These are phyloP conservation scores for Canis aureus DNA, from an alignment of 2,113 vertebrate species.

Conservation along the genomic window DNA sequence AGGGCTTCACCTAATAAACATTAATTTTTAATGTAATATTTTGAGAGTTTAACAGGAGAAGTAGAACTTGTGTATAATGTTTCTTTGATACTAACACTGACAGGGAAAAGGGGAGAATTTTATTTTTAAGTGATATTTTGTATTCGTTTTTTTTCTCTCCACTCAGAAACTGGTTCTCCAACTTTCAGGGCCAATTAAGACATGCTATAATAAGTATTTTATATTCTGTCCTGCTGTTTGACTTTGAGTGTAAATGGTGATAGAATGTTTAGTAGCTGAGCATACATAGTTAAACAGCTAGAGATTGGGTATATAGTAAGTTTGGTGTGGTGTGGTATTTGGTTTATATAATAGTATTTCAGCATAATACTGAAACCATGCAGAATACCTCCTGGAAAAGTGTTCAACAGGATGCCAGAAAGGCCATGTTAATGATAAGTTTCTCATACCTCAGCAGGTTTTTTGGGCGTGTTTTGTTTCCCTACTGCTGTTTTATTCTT, in stretches of 20 bases:
- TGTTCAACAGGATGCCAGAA: neutral
- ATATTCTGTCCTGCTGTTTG: conserved; percentile 63
- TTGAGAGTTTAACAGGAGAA: conserved; percentile 2
- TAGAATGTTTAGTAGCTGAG: conserved; percentile 35
- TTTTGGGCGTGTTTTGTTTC: neutral
- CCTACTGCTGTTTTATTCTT: neutral
- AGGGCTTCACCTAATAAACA: conserved; percentile 27
- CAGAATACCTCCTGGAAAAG: neutral
- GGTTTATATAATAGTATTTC: neutral
- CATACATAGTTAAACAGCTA: neutral
- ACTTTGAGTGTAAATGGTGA: conserved; percentile 5
- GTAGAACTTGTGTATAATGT: neutral
- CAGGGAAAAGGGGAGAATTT: conserved; percentile 41
- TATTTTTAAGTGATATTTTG: conserved; percentile 64
- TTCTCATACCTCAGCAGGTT: neutral
- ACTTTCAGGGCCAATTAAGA: conserved; percentile 81
- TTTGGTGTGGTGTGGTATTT: neutral
- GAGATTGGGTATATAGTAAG: neutral
- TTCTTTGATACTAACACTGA: conserved; percentile 15
- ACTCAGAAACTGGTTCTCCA: conserved; percentile 85
- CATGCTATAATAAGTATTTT: conserved; percentile 61
- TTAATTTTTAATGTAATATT: conserved; percentile 12
- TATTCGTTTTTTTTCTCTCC: conserved; percentile 25
- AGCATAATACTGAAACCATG: neutral
- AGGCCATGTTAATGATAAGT: neutral